Evolutionary conservation across 2,113 vertebrate genomes (phyloP).

Genomic region (Alouatta palliata): DNA sequence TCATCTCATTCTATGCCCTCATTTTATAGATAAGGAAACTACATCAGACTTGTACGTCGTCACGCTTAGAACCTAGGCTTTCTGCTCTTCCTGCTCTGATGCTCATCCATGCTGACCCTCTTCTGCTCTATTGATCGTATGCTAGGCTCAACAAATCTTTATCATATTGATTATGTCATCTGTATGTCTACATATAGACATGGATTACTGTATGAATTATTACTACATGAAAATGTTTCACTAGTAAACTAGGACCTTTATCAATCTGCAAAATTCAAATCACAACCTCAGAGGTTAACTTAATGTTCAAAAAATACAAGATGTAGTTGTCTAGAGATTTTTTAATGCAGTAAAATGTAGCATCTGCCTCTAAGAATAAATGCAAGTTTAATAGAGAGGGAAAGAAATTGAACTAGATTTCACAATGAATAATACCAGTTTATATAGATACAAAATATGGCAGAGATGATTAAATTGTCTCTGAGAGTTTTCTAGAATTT

Average conservation of each 20-base stretch:
- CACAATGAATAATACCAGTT: neutral
- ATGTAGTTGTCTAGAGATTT: constrained; percentile 16
- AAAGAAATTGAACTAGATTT: constrained; percentile 36
- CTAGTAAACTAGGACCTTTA: constrained; percentile 20
- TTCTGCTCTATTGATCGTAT: neutral
- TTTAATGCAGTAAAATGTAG: constrained; percentile 16
- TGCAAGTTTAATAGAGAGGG: neutral
- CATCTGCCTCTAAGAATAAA: constrained; percentile 38
- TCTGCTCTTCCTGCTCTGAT: neutral
- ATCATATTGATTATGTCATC: neutral
- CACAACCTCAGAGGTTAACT: constrained; percentile 24
- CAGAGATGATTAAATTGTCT: neutral
- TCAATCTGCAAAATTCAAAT: constrained; percentile 37
- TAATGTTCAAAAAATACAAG: constrained; percentile 1
- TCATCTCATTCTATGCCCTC: neutral
- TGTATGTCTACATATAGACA: neutral
- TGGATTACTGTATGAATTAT: neutral
- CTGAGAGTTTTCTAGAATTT: neutral
- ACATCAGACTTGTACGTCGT: neutral
- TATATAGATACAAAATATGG: constrained; percentile 7
- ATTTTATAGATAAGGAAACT: neutral
- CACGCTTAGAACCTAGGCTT: neutral
- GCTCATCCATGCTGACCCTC: neutral
- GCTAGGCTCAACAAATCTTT: neutral
- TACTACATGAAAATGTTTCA: neutral